Base-by-base conservation (phyloP, 2,797 vertebrate genomes). In the Smutsia gigantea region DNA sequence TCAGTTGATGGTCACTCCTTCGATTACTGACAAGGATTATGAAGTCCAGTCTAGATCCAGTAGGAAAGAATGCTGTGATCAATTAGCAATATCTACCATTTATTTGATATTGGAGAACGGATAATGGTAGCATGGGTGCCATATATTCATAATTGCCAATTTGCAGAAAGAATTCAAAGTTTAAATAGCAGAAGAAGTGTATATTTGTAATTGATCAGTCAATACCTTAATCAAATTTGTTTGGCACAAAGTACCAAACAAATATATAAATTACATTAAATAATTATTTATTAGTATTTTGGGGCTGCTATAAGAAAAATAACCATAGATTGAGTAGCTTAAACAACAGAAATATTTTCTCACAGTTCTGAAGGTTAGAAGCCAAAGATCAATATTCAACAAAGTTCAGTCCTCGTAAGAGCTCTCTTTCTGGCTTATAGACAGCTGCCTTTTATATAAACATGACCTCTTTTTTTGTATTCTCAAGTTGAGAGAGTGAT, bases 171-270 rank as follows among this genome's bases (percentile, higher is more conserved):
- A 19, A 85, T 87, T 82, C 55, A 39, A 74, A 57, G 37, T 69
- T n/a, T 53, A 74, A 21, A 61, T 9, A 64, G 39, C 53, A 88
- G 11, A 94, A 89, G 13, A 23, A 75, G 51, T 25, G 78, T 82
- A 18, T 82, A 68, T 82, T 49, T 86, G 83, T 93, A 78, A 21
- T 75, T 87, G 39, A 46, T 81, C 10, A 87, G 39, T 87, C 17
- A 75, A 87, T 55, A 84, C 63, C 14, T 21, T 85, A 61, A 93
- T 66, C 17, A 93, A 11, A 75, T 87, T 89, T 93, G 11, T 68
- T 90, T 82, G 27, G 8, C 79, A 61, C 17, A 89, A 46, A 92
- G 4, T 66, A 51, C 39, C 64, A 94, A 91, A 74, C 15, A 93
- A 72, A 83, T 59, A 68, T 19, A 49, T 49, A 77, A 66, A 77